These are phyloP conservation scores for Baccha elongata DNA, from an alignment of 2,888 invertebrate genomes.

Conservation along the genomic window DNA sequence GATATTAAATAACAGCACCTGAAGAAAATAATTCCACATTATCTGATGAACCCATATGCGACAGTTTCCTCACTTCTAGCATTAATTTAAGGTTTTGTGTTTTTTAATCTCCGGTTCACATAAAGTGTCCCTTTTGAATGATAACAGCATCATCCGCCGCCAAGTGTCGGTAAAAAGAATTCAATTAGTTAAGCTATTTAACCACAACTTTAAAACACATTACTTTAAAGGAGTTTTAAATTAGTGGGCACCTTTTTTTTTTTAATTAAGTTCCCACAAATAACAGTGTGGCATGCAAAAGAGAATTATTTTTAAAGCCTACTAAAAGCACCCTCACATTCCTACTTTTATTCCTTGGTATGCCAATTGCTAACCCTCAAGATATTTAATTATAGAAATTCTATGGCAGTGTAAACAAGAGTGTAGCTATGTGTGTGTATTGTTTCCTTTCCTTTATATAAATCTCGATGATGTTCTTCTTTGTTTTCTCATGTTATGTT, in stretches of 20 bases:
- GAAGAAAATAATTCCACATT: neutral
- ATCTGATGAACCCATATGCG: neutral
- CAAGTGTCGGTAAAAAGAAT: neutral
- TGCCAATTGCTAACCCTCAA: conserved; percentile 57
- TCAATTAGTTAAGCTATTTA: conserved; percentile 13
- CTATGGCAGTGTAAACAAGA: conserved; percentile 57
- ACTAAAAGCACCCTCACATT: neutral
- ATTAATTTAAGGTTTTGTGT: neutral
- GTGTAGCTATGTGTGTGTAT: neutral
- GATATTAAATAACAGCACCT: neutral
- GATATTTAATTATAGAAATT: conserved; percentile 69
- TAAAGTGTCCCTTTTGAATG: neutral
- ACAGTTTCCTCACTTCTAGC: neutral
- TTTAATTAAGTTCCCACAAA: conserved; percentile 2
- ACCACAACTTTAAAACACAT: conserved; percentile 16
- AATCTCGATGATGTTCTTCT: conserved; percentile 26
- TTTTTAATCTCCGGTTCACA: conserved; percentile 28
- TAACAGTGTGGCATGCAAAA: neutral
- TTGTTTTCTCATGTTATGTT: neutral
- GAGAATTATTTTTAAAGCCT: conserved; percentile 18
- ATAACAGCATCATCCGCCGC: neutral
- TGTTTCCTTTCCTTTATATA: conserved; percentile 13
- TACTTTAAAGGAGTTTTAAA: neutral
- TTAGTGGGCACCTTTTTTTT: neutral
- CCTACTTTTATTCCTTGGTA: conserved; percentile 4